Conservation (phyloP, 2,113 vertebrate genomes). For the Phaetusa simplex region DNA sequence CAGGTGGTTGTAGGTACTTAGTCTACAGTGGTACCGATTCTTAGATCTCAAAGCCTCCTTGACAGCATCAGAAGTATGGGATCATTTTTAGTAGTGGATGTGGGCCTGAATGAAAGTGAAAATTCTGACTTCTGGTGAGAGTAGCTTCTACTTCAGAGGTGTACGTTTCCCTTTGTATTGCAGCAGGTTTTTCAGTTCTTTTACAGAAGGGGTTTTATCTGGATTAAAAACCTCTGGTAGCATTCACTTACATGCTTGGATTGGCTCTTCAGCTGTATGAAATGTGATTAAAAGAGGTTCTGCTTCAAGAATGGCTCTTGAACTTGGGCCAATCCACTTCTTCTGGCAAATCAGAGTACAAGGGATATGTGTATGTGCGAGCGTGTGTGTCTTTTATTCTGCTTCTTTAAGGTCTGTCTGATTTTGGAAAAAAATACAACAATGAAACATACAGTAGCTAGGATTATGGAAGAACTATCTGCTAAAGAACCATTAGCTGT, state of each 20-base stretch:
- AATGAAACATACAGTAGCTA: not conserved
- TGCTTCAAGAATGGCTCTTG: slow-evolving; percentile 51
- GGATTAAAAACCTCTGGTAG: slow-evolving; percentile 11
- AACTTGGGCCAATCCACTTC: slow-evolving; percentile 2
- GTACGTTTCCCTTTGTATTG: not conserved
- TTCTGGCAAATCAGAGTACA: not conserved
- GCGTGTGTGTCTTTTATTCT: not conserved
- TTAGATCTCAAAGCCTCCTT: not conserved
- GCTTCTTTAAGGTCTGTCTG: not conserved
- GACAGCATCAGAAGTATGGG: not conserved
- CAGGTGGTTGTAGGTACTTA: not conserved
- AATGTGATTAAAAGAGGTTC: slow-evolving; percentile 45
- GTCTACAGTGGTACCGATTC: not conserved
- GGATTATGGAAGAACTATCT: slow-evolving; percentile 1
- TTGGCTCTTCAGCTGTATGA: not conserved
- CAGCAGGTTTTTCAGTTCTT: not conserved
- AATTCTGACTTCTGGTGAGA: not conserved
- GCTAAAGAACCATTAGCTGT: not conserved
- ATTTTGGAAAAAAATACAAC: not conserved
- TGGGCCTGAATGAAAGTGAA: not conserved
- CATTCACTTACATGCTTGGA: slow-evolving; percentile 1
- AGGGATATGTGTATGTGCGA: not conserved
- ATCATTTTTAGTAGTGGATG: not conserved
- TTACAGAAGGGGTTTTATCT: not conserved
- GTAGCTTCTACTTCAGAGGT: not conserved